Conservation (phyloP, 2,888 invertebrate genomes). For the Polietes domitor region DNA sequence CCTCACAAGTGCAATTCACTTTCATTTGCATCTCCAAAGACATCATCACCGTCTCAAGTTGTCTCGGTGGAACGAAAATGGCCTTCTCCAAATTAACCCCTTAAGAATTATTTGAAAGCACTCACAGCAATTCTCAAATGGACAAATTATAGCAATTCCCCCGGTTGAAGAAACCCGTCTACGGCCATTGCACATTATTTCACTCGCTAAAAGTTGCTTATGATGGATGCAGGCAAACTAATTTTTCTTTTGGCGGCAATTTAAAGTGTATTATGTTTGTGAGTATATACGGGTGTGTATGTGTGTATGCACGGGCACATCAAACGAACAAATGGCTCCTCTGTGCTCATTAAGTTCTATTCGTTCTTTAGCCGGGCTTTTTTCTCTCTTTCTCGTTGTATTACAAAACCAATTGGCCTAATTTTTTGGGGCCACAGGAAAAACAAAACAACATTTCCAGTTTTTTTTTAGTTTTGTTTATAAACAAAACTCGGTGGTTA, state of each 20-base stretch:
- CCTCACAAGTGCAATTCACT: no score
- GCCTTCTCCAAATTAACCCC: slow-evolving; percentile 1
- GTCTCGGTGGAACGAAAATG: not conserved
- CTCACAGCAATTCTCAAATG: slow-evolving; percentile 29
- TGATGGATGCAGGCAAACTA: slow-evolving; percentile 26
- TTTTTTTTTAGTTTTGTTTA: slow-evolving; percentile 40
- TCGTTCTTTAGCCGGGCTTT: slow-evolving; percentile 3
- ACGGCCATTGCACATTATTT: not conserved
- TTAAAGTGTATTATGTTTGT: slow-evolving; percentile 23
- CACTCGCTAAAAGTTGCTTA: slow-evolving; percentile 1
- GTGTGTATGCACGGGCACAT: slow-evolving; percentile 22
- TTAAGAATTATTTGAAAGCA: slow-evolving; percentile 10
- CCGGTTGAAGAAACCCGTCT: not conserved
- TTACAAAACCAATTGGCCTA: slow-evolving; percentile 65
- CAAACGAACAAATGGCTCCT: slow-evolving; percentile 31
- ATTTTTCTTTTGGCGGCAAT: slow-evolving; percentile 40
- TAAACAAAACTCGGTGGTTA: slow-evolving; percentile 31
- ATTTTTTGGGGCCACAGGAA: slow-evolving; percentile 44
- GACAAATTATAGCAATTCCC: slow-evolving; percentile 22
- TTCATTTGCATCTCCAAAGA: slow-evolving; percentile 6
- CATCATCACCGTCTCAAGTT: not conserved
- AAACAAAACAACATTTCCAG: slow-evolving; percentile 40
- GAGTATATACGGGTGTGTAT: not conserved
- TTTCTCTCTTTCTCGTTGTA: slow-evolving; percentile 40
- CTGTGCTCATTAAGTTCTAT: slow-evolving; percentile 31